Evolutionary conservation across 2,113 vertebrate species (phyloP).

Genomic region (Labrus mixtus): DNA sequence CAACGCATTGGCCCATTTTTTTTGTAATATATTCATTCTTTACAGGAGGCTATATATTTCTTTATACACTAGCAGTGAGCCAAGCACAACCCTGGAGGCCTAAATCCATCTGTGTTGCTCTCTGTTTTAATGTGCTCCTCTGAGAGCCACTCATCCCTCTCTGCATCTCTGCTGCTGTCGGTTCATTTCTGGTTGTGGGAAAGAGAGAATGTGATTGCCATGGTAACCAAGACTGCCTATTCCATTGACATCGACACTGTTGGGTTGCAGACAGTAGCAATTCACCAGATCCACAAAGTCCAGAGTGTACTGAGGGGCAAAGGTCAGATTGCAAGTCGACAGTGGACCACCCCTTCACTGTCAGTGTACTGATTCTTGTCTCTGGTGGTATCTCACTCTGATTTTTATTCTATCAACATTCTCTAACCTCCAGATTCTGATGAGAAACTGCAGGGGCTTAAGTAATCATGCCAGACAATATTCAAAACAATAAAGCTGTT

Average conservation of each 20-base stretch:
- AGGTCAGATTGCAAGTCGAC: conserved; percentile 18
- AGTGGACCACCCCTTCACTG: conserved; percentile 7
- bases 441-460: not conserved
- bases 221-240: conserved; percentile 57
- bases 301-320: conserved; percentile 17
- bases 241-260: conserved; percentile 31
- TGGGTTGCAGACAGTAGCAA: conserved; percentile 38
- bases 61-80: conserved; percentile 61
- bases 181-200: conserved; percentile 51
- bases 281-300: conserved; percentile 23
- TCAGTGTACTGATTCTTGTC: not conserved
- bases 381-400: not conserved
- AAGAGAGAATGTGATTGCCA: conserved; percentile 57
- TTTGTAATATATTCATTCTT: conserved; percentile 50
- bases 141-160: conserved; percentile 65
- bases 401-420: conserved; percentile 11
- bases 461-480: conserved; percentile 17
- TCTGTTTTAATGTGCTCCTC: conserved; percentile 74
- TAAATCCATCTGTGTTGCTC: conserved; percentile 69
- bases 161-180: conserved; percentile 48
- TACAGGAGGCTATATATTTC: conserved; percentile 61
- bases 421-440: not conserved
- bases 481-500: conserved; percentile 18
- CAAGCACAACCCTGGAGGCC: conserved; percentile 64
- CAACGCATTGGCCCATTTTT: conserved; percentile 25